Evolutionary conservation across 2,888 invertebrate species (phyloP).

Genomic region (Tuta absoluta): DNA sequence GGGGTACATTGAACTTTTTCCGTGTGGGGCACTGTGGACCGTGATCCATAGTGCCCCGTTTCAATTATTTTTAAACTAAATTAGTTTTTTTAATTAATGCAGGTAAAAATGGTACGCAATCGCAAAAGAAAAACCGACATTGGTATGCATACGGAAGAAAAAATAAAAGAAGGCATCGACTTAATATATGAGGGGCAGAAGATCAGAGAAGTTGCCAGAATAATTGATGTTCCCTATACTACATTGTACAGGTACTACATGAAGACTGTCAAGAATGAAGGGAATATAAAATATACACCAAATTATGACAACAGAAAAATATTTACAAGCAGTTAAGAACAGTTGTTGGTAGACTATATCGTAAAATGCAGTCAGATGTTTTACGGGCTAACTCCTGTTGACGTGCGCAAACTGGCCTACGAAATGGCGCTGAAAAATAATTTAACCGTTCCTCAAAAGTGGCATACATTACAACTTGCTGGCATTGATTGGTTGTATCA

Average conservation of each 20-base stretch:
- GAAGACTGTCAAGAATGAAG: constrained; percentile 23
- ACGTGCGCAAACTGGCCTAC: constrained; percentile 4
- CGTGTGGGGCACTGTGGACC: constrained; percentile 5
- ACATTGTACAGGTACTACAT: constrained; percentile 29
- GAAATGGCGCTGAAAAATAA: constrained; percentile 17
- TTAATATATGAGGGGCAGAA: constrained; percentile 25
- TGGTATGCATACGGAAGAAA: constrained; percentile 30
- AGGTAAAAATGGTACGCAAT: constrained; percentile 32
- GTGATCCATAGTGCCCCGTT: neutral
- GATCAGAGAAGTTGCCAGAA: constrained; percentile 26
- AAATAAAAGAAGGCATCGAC: constrained; percentile 30
- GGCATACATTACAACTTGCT: constrained; percentile 35
- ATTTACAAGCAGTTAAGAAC: constrained; percentile 17
- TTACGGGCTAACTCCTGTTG: constrained; percentile 10
- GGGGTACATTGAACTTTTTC: constrained; percentile 20
- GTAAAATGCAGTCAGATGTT: constrained; percentile 18
- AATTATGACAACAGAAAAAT: constrained; percentile 19
- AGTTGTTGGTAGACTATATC: constrained; percentile 1
- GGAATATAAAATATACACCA: constrained; percentile 15
- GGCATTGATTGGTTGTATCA: constrained; percentile 36
- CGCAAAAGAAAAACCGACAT: constrained; percentile 32
- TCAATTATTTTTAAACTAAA: neutral
- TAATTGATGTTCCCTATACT: constrained; percentile 22
- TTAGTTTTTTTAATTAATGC: constrained; percentile 12
- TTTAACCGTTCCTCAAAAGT: constrained; percentile 16